These are phyloP conservation scores for Chloropsis hardwickii DNA, from an alignment of 2,113 vertebrate species.

Conservation along the genomic window DNA sequence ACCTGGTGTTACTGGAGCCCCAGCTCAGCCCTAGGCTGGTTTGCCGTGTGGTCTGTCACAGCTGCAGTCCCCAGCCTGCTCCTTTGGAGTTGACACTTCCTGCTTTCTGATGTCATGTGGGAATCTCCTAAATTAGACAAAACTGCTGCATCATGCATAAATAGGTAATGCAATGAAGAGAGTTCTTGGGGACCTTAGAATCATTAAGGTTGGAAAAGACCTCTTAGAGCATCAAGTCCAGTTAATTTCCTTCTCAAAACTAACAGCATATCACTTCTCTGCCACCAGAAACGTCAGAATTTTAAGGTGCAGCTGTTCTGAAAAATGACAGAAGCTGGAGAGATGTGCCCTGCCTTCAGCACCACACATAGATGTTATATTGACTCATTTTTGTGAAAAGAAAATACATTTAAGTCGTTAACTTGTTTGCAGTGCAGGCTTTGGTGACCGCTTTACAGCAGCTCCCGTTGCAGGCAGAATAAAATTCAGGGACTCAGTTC, in stretches of 20 bases:
- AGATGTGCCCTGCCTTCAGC: neutral
- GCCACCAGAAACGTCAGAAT: neutral
- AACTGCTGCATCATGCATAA: fast-evolving
- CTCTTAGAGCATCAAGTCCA: neutral
- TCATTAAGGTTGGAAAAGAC: neutral
- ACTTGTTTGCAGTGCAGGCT: neutral
- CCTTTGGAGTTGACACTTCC: neutral
- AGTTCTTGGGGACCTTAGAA: neutral
- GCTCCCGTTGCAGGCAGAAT: neutral
- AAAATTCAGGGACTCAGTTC: neutral
- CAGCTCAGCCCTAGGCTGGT: neutral
- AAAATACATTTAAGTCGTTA: neutral
- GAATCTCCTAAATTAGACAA: neutral
- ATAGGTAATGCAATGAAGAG: neutral
- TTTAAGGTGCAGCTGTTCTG: neutral
- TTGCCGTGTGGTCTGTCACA: fast-evolving
- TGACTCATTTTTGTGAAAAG: neutral
- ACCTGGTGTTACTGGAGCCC: neutral
- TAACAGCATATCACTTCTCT: neutral
- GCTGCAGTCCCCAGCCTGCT: neutral
- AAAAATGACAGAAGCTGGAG: neutral
- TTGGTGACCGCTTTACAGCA: neutral
- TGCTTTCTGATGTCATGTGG: neutral
- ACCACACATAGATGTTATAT: neutral
- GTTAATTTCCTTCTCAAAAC: neutral